These are phyloP conservation scores for Archocentrus centrarchus DNA, from an alignment of 2,113 vertebrate species.

Conservation along the genomic window DNA sequence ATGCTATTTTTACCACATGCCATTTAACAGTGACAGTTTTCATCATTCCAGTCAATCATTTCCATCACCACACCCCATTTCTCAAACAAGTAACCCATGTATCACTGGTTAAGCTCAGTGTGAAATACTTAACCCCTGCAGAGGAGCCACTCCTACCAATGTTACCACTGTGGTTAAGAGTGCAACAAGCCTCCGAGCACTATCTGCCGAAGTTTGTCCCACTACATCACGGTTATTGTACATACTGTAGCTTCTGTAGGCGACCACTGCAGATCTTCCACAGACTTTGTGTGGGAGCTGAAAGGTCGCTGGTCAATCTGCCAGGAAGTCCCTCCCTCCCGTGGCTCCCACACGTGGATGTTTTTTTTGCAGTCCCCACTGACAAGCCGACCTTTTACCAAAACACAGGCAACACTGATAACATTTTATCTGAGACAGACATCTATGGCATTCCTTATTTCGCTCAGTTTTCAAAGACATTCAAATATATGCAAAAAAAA, in stretches of 20 bases:
- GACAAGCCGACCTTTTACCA: conserved; percentile 84
- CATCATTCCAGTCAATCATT: not conserved
- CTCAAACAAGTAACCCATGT: not conserved
- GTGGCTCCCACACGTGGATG: conserved; percentile 91
- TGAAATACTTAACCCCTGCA: not conserved
- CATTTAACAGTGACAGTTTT: not conserved
- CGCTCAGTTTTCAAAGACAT: not conserved
- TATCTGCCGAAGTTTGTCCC: not conserved
- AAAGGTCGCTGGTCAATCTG: conserved; percentile 91
- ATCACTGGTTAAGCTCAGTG: not conserved
- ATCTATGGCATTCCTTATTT: not conserved
- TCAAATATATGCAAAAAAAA: not conserved
- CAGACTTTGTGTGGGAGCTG: conserved; percentile 87
- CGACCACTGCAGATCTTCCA: conserved; percentile 95
- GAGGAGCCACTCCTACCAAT: not conserved
- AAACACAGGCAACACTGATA: not conserved
- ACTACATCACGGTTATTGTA: not conserved
- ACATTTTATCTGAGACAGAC: not conserved
- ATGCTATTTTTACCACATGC: not conserved
- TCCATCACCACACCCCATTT: not conserved
- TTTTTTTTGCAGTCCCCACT: conserved; percentile 92
- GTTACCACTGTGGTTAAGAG: not conserved
- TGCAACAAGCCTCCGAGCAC: not conserved
- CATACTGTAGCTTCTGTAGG: conserved; percentile 91
- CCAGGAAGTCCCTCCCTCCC: conserved; percentile 86